Evolutionary conservation across 2,113 vertebrate species (phyloP).

Genomic region (Ceuthmochares aereus): DNA sequence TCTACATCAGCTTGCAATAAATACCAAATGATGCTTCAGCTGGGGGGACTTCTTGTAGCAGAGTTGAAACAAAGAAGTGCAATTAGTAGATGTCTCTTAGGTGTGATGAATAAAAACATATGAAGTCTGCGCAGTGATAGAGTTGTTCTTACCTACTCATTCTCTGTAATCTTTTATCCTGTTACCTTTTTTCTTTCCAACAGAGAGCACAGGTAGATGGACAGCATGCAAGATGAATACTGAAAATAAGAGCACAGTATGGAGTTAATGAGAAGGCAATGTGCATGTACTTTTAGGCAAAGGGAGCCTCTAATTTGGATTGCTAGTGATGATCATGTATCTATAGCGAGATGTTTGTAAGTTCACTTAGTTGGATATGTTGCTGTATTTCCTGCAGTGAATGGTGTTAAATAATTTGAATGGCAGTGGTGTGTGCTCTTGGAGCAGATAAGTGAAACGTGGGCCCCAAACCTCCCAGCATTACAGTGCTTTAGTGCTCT

Average conservation of each 20-base stretch:
- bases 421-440: background rate
- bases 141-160: background rate
- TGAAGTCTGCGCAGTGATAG: background rate
- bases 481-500: background rate
- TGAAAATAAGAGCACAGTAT: background rate
- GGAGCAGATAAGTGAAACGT: background rate
- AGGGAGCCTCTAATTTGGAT: background rate
- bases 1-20: background rate
- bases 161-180: background rate
- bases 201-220: background rate
- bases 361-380: background rate
- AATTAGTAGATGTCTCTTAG: background rate
- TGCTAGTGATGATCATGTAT: background rate
- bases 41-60: background rate
- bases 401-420: background rate
- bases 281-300: background rate
- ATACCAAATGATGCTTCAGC: background rate
- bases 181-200: background rate
- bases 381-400: background rate
- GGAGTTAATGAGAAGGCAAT: background rate
- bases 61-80: background rate
- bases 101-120: background rate
- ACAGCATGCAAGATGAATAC: background rate
- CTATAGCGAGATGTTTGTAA: background rate
- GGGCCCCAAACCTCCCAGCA: background rate